A percentile compares a stretch with the other conserved stretches of the same genome.
Evolutionary conservation across 2,888 invertebrate species (phyloP).

Genomic region (Agelastica alni): DNA sequence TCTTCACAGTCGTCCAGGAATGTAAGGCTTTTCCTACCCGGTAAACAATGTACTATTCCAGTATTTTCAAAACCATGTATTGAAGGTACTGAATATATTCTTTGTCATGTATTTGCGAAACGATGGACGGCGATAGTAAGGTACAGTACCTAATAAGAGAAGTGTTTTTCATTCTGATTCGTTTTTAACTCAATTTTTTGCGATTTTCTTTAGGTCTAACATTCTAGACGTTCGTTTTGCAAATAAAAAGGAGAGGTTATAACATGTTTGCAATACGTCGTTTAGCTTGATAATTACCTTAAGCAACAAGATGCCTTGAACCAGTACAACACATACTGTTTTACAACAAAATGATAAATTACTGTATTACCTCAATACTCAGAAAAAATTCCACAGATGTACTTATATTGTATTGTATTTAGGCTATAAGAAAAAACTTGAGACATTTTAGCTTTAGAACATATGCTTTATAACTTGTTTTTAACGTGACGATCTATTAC

Average conservation of each 20-base stretch:
- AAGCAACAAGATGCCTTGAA: conserved; percentile 59
- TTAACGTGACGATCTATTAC: conserved; percentile 21
- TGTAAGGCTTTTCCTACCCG: no score
- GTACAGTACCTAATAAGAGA: no score
- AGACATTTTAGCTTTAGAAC: conserved; percentile 51
- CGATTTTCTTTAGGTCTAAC: no score
- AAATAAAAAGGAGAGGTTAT: conserved; percentile 19
- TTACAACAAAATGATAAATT: conserved; percentile 50
- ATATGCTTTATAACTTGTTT: conserved; percentile 46
- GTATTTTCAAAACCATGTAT: no score
- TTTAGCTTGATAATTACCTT: conserved; percentile 34
- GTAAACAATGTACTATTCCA: no score
- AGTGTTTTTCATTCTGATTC: no score
- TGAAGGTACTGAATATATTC: no score
- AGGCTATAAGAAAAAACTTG: conserved; percentile 51
- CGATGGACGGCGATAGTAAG: no score
- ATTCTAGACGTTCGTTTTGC: conserved; percentile 29
- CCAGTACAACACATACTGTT: conserved; percentile 58
- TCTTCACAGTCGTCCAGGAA: no score
- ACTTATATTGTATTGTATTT: conserved; percentile 59
- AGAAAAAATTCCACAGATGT: conserved; percentile 57
- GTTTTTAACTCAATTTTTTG: no score
- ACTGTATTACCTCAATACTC: conserved; percentile 58
- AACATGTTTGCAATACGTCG: conserved; percentile 29
- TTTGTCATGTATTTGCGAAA: no score